Evolutionary conservation across 2,888 invertebrate species (phyloP), one percentile per base, ranked within the genome.

Genomic region (Liposcelis brunnea): DNA sequence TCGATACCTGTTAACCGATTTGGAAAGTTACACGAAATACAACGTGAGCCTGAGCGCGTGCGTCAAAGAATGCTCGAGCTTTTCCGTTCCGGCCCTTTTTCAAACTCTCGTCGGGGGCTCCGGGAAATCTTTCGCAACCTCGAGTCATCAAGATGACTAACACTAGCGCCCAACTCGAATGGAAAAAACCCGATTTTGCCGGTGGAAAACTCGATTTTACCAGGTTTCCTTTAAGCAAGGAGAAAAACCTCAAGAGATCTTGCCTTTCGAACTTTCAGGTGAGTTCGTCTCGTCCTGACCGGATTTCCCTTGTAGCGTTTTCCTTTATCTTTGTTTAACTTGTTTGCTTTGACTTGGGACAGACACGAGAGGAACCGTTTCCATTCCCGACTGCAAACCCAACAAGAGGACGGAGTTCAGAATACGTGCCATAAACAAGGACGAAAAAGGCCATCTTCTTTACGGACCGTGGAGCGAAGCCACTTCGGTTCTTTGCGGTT

Each of bases 41-140:
- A 72, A 71, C 42, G 70, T 86, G 16, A 68, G 69, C 46, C 70
- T 87, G 1, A 64, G 68, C 37, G 87, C 87, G 1, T 83, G 80
- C 55, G 87, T 83, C 0, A 63, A 68, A 0, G 61, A 66, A 34
- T 81, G 79, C 56, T 85, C 86, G 2, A 58, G 65, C 19, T 59
- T 62, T 8, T 70, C 72, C 42, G 62, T 66, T 51, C 63, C 67
- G 1, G 62, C 75, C 35, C 61, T 61, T 50, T 63, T 73, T 1
- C 61, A 65, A 19, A 81, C 81, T 1, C 64, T 68, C 48, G 74
- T 80, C 51, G 81, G 81, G 36, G 56, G 66, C 48, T 73, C 74
- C 21, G 67, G 68, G 47, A 62, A 56, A 52, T 53, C 71, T 15
- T 5, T 55, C 7, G 53, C 59, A 44, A n/a, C 69, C 68, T 0